These are phyloP conservation scores for Corythaeola cristata DNA, from an alignment of 2,113 vertebrate genomes.

Conservation along the genomic window DNA sequence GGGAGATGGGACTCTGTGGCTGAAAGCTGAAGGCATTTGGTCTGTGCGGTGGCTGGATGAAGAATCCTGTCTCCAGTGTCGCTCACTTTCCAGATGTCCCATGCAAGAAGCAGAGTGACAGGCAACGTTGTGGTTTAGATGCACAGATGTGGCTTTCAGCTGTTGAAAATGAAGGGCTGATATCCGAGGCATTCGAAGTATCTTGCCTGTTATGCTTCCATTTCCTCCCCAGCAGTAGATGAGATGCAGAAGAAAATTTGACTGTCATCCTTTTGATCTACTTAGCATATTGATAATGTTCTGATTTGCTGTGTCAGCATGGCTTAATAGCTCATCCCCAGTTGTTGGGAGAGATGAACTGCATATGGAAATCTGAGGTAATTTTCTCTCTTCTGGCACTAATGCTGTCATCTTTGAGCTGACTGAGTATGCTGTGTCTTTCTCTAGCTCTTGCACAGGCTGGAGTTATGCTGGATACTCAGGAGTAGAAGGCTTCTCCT, in stretches of 20 bases:
- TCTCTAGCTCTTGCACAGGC: background rate
- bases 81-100: background rate
- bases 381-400: background rate
- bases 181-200: constrained; percentile 5
- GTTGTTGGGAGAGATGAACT: background rate
- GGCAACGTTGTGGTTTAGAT: background rate
- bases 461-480: background rate
- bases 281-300: background rate
- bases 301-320: background rate
- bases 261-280: constrained; percentile 2
- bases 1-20: background rate
- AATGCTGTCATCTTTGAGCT: background rate
- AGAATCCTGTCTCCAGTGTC: background rate
- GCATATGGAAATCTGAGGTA: background rate
- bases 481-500: background rate
- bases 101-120: background rate
- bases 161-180: constrained; percentile 11
- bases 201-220: background rate
- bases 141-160: constrained; percentile 34
- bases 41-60: background rate
- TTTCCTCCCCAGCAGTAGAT: constrained; percentile 10
- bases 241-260: background rate
- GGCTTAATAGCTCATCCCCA: background rate
- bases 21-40: background rate
- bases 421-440: background rate